Base-by-base conservation (phyloP, 2,888 invertebrate species). In the Tachystola acroxantha region DNA sequence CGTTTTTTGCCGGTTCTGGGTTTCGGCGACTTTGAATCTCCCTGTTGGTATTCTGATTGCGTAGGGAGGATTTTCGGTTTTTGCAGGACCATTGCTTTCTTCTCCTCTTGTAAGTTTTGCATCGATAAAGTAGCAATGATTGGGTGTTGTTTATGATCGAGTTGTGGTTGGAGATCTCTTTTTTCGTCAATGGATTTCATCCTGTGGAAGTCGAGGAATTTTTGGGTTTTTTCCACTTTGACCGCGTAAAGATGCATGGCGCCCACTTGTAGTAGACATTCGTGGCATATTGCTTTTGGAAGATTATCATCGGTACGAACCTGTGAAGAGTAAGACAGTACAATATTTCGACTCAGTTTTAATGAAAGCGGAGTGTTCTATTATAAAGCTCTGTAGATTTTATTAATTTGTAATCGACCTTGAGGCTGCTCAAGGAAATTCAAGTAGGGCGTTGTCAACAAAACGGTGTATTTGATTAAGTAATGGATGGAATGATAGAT, bases 201-300 rank as follows among this genome's bases (percentile, higher is more conserved):
- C 64, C 66, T 79, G 49, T 85, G 70, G 48, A 81, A 84, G 34
- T 80, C 72, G 25, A 86, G 55, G 50, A 85, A 85, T 39, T 78
- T 84, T 66, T 86, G 85, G 3, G 84, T 84, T 54, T 76, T 85
- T 27, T 82, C 84, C 1, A 86, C 84, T 67, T 85, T 82, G 4
- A 85, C 74, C 5, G 76, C 39, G 42, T 84, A 86, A 6, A 82
- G 56, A 44, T 86, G 70, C 42, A 82, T 55, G 9, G 63, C 53
- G 12, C 70, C 57, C n/a, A 86, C 66, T 63, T 85, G 84, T 50
- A 81, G 81, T 20, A 85, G 58, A 42, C 86, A 86, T 32, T 85
- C 85, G 55, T 86, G 86, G 53, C 86, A 86, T 61, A 86, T 85
- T 50, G 86, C 86, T 64, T 86, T 86, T 13, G 86, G 86, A 12